Evolutionary conservation across 1,140 invertebrate genomes (phyloP).

Genomic region (Drosophila neocordata): DNA sequence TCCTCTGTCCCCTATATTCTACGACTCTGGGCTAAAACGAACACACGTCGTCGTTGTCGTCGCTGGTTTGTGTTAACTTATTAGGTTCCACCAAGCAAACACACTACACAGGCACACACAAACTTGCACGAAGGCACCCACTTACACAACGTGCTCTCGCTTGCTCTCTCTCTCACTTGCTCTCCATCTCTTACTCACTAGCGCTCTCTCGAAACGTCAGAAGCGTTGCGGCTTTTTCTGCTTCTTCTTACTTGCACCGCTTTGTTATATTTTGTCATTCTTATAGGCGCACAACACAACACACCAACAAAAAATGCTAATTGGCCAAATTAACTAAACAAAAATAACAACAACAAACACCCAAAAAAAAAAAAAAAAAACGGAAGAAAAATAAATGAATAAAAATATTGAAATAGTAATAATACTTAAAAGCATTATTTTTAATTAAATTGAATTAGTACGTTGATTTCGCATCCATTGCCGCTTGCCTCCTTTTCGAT

Average conservation of each 20-base stretch:
- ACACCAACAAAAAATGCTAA: conserved; percentile 55
- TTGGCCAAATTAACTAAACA: conserved; percentile 55
- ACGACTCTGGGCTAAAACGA: conserved; percentile 26
- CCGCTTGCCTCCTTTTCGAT: neutral
- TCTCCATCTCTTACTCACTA: neutral
- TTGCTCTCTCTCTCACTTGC: conserved; percentile 13
- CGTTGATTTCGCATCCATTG: neutral
- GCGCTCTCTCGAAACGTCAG: conserved; percentile 48
- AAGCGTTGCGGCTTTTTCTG: conserved; percentile 74
- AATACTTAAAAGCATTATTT: neutral
- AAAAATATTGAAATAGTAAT: conserved; percentile 8
- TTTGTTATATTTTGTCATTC: conserved; percentile 59
- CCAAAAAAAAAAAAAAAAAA: conserved; percentile 18
- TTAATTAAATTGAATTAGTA: neutral
- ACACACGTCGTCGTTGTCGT: conserved; percentile 45
- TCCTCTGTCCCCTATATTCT: conserved; percentile 17
- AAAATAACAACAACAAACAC: conserved; percentile 13
- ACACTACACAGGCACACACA: conserved; percentile 20
- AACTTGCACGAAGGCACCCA: conserved; percentile 19
- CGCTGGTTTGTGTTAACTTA: conserved; percentile 74
- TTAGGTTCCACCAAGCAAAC: conserved; percentile 59
- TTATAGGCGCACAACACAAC: conserved; percentile 38
- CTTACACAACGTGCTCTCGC: conserved; percentile 15
- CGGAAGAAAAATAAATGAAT: conserved; percentile 23
- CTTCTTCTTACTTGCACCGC: conserved; percentile 70